Conservation (phyloP, 2,797 vertebrate genomes). For the Pangasius sanitwongsei region DNA sequence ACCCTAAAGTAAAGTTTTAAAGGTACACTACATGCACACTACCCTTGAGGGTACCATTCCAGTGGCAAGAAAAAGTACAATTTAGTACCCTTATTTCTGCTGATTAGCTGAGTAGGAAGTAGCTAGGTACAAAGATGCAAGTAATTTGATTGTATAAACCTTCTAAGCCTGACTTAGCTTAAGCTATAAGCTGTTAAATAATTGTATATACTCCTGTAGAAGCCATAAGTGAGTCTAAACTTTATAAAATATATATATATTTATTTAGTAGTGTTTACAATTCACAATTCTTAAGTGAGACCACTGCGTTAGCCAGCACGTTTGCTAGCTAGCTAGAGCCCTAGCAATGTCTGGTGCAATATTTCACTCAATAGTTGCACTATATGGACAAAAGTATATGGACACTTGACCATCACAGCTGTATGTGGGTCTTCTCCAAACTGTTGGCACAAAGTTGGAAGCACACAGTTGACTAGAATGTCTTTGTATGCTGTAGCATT, state of each 20-base stretch:
- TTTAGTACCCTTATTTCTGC: not conserved
- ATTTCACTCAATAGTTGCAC: no score
- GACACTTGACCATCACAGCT: not conserved
- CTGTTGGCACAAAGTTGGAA: not conserved
- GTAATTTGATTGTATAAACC: not conserved
- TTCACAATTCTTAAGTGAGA: not conserved
- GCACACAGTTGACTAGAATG: not conserved
- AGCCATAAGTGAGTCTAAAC: not conserved
- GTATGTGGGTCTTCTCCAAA: not conserved
- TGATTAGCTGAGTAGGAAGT: not conserved
- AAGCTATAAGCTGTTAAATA: not conserved
- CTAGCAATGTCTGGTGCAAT: no score
- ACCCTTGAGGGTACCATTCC: not conserved
- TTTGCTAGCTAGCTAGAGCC: no score
- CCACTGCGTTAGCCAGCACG: no score
- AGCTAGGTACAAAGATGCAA: not conserved
- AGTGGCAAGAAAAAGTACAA: not conserved
- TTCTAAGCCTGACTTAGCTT: not conserved
- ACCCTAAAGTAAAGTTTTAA: not conserved
- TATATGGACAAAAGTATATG: not conserved
- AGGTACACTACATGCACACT: not conserved
- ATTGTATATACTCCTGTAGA: not conserved
- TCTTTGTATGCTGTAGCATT: not conserved
- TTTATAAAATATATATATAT: not conserved
- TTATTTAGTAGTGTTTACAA: not conserved